Conservation (phyloP, 2,113 vertebrate genomes). For the Oophaga pumilio region DNA sequence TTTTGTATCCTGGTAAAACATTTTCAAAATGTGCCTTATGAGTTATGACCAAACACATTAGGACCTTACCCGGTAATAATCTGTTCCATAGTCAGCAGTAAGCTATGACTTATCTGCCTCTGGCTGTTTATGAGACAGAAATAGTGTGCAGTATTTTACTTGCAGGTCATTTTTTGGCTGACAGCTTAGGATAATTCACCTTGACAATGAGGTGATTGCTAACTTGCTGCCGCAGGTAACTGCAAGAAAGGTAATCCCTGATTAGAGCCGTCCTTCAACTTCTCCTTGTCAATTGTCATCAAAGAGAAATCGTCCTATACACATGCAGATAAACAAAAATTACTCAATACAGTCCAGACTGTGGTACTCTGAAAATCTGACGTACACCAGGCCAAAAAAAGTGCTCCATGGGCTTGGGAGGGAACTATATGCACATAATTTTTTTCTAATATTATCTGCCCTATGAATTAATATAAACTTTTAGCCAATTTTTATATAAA, state of each 20-base stretch:
- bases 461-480: too few relatives aligned
- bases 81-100: background rate
- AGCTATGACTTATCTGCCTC: conserved; percentile 20
- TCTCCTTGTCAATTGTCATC: background rate
- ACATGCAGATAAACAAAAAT: too few relatives aligned
- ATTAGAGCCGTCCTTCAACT: background rate
- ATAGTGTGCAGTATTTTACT: conserved; percentile 27
- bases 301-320: background rate
- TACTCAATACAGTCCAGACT: too few relatives aligned
- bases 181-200: background rate
- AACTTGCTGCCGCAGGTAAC: background rate
- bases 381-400: too few relatives aligned
- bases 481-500: too few relatives aligned
- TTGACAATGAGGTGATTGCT: background rate
- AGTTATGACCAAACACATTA: background rate
- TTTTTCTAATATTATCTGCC: too few relatives aligned
- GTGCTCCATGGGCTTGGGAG: too few relatives aligned
- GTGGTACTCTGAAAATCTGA: too few relatives aligned
- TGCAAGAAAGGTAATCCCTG: background rate
- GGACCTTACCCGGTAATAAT: background rate
- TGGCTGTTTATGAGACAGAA: conserved; percentile 1
- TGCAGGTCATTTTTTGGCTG: conserved; percentile 8
- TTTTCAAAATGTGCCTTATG: background rate
- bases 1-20: background rate
- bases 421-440: too few relatives aligned